These are phyloP conservation scores for Zosterops hypoxanthus DNA, from an alignment of 2,113 vertebrate species.

Conservation along the genomic window DNA sequence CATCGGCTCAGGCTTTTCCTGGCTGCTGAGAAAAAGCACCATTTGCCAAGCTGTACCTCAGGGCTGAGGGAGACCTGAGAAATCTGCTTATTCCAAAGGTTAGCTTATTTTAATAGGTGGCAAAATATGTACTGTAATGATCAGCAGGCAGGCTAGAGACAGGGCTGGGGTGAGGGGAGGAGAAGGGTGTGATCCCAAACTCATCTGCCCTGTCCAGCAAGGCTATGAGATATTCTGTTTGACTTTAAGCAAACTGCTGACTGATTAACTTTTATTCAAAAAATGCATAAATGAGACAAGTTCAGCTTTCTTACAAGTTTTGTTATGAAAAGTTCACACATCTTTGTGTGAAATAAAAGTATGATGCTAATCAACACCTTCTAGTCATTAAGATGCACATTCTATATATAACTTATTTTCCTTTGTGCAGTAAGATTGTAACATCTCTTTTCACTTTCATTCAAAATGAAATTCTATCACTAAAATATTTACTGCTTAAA, in stretches of 20 bases:
- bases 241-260: neutral
- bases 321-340: conserved; percentile 37
- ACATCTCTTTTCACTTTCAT: neutral
- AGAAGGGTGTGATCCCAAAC: neutral
- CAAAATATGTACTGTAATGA: neutral
- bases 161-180: neutral
- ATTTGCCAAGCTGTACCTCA: neutral
- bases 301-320: conserved; percentile 21
- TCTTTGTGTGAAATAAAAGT: conserved; percentile 37
- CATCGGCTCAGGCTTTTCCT: neutral
- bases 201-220: neutral
- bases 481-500: neutral
- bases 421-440: neutral
- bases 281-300: neutral
- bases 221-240: neutral
- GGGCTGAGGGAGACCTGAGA: neutral
- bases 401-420: conserved; percentile 15
- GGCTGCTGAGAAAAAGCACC: neutral
- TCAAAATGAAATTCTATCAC: neutral
- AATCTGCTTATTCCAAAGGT: neutral
- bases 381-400: neutral
- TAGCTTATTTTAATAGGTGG: neutral
- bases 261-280: neutral
- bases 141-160: neutral
- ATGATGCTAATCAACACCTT: conserved; percentile 41